phyloP scores from a whole-genome alignment of 2,888 invertebrate species.

The Pristionchus mayeri region DNA sequence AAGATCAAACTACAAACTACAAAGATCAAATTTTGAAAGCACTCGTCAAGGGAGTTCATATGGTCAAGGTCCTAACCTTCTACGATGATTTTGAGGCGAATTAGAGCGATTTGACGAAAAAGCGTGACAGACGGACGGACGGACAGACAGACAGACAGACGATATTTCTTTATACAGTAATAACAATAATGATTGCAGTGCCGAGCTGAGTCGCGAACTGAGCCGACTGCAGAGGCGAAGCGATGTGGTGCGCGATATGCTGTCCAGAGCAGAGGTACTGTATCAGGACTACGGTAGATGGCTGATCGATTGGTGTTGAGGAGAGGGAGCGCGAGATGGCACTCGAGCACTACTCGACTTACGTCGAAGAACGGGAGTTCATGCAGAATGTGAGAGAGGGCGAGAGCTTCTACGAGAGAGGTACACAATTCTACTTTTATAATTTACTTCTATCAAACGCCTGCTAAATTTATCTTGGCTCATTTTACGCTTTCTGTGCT shows the following conservation, averaged over 20 bases:
- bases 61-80: too few species aligned
- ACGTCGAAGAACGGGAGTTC: background rate
- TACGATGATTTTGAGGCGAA: too few species aligned
- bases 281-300: too few species aligned
- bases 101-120: too few species aligned
- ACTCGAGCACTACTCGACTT: background rate
- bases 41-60: too few species aligned
- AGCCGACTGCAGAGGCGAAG: conserved; percentile 11
- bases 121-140: too few species aligned
- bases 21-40: too few species aligned
- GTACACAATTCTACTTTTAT: background rate
- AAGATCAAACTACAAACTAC: too few species aligned
- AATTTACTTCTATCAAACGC: too few species aligned
- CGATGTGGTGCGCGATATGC: background rate
- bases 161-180: too few species aligned
- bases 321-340: background rate
- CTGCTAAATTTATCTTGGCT: too few species aligned
- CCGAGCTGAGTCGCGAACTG: background rate
- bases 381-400: conserved; percentile 22
- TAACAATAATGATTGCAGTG: background rate
- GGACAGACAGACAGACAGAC: too few species aligned
- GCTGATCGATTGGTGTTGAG: background rate
- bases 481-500: background rate
- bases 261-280: background rate
- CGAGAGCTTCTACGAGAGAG: conserved; percentile 18